Evolutionary conservation across 2,113 vertebrate genomes (phyloP).

Genomic region (Crotalus horridus): DNA sequence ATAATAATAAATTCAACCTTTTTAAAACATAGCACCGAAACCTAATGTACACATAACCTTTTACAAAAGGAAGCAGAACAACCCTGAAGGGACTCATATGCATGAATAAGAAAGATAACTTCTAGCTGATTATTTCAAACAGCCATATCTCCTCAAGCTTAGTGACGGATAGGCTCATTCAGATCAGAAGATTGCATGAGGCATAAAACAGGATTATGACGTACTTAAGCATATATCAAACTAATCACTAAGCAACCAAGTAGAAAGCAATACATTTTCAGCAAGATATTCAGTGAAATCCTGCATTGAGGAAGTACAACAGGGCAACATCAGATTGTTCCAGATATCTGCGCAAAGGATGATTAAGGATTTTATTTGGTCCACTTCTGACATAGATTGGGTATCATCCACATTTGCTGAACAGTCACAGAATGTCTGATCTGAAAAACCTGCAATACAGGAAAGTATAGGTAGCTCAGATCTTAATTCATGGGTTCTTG

Average conservation of each 20-base stretch:
- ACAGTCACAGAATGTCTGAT: background rate
- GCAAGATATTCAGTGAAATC: background rate
- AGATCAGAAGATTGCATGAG: background rate
- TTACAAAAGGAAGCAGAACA: background rate
- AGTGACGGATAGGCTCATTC: background rate
- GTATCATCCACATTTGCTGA: background rate
- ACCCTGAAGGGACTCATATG: background rate
- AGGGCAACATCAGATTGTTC: background rate
- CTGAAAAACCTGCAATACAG: background rate
- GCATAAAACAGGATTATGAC: background rate
- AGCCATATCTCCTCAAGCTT: background rate
- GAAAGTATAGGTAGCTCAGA: background rate
- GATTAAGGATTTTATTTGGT: background rate
- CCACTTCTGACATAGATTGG: background rate
- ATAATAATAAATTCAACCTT: background rate
- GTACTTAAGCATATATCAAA: slow-evolving; percentile 4
- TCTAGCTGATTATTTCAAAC: background rate
- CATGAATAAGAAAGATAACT: background rate
- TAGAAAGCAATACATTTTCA: background rate
- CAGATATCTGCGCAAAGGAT: background rate
- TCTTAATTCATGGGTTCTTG: background rate
- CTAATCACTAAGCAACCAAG: background rate
- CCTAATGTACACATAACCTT: background rate
- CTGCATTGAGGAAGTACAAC: background rate
- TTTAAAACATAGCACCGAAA: background rate